phyloP scores from a whole-genome alignment of 2,888 invertebrate genomes.

The Nomada hirtipes region DNA sequence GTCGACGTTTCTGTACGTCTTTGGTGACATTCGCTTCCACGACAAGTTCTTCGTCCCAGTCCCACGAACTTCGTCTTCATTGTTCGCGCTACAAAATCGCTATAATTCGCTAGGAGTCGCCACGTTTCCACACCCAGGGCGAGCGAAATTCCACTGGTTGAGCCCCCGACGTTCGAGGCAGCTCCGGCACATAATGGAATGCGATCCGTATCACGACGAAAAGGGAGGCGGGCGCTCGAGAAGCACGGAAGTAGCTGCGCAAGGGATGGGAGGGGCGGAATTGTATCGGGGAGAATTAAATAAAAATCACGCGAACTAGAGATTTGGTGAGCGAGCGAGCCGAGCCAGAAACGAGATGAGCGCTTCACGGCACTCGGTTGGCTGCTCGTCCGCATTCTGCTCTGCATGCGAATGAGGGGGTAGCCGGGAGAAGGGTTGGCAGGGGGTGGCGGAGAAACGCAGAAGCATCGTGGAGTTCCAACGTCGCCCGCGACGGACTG shows the following conservation, averaged over 20 bases:
- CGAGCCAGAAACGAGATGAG: constrained; percentile 64
- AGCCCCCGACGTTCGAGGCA: not conserved
- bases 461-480: constrained; percentile 29
- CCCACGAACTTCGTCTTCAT: too few relatives aligned
- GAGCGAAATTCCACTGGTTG: not conserved
- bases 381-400: constrained; percentile 63
- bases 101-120: not conserved
- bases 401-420: constrained; percentile 77
- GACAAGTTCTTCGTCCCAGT: not conserved
- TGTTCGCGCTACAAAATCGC: not conserved
- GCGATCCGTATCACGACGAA: not conserved
- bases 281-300: constrained; percentile 66
- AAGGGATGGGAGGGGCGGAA: not conserved
- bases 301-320: constrained; percentile 73
- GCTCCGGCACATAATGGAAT: not conserved
- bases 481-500: constrained; percentile 37
- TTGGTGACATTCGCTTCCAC: not conserved
- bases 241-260: not conserved
- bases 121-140: not conserved
- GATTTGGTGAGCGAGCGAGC: constrained; percentile 62
- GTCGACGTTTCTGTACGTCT: not conserved
- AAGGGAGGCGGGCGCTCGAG: not conserved
- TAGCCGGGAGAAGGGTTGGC: constrained; percentile 28
- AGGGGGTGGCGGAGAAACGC: constrained; percentile 14
- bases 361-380: constrained; percentile 59